A percentile compares a stretch with the other conserved stretches of the same genome.
Evolutionary conservation across 2,113 vertebrate genomes (phyloP).

Genomic region (Phrynocephalus versicolor): DNA sequence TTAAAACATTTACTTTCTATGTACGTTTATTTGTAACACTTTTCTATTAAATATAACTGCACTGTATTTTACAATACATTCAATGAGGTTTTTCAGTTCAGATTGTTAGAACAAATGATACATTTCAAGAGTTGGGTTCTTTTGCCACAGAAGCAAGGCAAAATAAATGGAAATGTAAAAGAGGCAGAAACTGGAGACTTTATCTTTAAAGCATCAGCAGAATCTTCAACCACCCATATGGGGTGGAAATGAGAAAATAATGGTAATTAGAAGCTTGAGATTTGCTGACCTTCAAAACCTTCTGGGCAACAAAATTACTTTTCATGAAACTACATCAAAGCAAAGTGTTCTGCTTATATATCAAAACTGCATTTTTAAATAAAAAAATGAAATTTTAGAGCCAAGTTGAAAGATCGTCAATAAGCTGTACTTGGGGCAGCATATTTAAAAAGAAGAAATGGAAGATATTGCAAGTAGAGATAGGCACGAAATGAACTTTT

Average conservation of each 20-base stretch:
- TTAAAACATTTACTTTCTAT: neutral
- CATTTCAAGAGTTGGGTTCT: neutral
- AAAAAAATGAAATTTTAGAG: constrained; percentile 55
- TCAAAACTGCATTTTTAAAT: constrained; percentile 52
- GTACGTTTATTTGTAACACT: neutral
- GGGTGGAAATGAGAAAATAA: constrained; percentile 15
- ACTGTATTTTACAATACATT: neutral
- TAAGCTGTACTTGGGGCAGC: constrained; percentile 46
- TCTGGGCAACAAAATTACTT: constrained; percentile 59
- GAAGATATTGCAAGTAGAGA: constrained; percentile 28
- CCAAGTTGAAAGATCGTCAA: constrained; percentile 40
- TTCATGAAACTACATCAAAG: constrained; percentile 39
- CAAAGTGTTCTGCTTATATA: no score
- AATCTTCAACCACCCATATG: constrained; percentile 21
- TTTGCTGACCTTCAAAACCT: constrained; percentile 62
- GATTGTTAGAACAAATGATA: neutral
- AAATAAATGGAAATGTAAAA: neutral
- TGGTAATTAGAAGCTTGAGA: constrained; percentile 64
- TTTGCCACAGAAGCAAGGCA: neutral
- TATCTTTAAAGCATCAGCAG: constrained; percentile 34
- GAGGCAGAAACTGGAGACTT: neutral
- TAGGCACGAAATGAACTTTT: no score
- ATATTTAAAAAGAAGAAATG: constrained; percentile 7
- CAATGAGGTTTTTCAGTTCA: neutral
- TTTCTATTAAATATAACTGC: neutral